Base-by-base conservation (phyloP, 2,888 invertebrate species). In the Nasonovia ribisnigri region DNA sequence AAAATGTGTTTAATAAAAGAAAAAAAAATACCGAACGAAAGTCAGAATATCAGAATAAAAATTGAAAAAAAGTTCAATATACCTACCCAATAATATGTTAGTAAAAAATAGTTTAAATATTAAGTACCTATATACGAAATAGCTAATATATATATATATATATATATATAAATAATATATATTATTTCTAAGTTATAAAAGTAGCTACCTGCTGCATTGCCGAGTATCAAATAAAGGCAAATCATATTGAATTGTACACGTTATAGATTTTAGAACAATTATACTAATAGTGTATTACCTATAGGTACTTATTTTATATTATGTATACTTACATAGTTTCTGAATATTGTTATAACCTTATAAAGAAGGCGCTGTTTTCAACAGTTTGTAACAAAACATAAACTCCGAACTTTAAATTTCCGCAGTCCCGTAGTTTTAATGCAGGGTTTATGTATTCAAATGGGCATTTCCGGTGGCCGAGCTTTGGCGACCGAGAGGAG, bases 381-480 rank as follows among this genome's bases (percentile, higher is more conserved):
- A 77, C 20, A 2, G 67, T 20, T 36, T 16, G 6, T 36, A 77
- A 36, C 8, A 20, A 77, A 77, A 8, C 8, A 8, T 57, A 77
- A 36, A 8, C 20, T 36, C 8, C 0, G 3, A 36, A 67, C n/a
- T n/a, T 67, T n/a, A 67, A 16, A 16, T n/a, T 67, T 67, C 1
- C 1, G 1, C n/a, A 77, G 36, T 77, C 8, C 20, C 20, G 5
- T 20, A 20, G 6, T 20, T 36, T 36, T 36, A 36, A 36, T 42
- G 20, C 20, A 36, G 77, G 3, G 20, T 8, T 24, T 67, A 24
- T 20, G 20, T 20, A 77, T 20, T 20, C 3, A 77, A 91, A 29
- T 77, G 29, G 10, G 24, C 42, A 42, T 91, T 84, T 91, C 91
- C 91, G 84, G 91, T 84, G 90, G 84, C 24, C 57, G 84, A 84